These are phyloP conservation scores for Menidia beryllina DNA, from an alignment of 2,113 vertebrate genomes.

Conservation along the genomic window DNA sequence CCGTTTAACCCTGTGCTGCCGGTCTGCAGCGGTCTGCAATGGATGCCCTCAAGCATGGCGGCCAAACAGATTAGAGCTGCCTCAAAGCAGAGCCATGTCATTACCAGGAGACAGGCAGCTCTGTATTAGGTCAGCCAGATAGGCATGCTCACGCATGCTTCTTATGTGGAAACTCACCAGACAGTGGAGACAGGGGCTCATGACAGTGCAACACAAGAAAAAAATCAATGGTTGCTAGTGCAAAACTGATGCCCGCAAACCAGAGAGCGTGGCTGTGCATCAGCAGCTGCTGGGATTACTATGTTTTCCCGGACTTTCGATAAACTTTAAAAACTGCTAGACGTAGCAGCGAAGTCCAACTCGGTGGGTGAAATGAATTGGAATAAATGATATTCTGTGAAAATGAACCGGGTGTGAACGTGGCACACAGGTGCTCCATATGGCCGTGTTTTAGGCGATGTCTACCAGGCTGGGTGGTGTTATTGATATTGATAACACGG, in stretches of 20 bases:
- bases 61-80: conserved; percentile 55
- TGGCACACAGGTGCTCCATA: conserved; percentile 1
- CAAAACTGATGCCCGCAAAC: conserved; percentile 28
- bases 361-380: not conserved
- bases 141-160: not conserved
- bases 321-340: conserved; percentile 13
- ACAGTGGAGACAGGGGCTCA: not conserved
- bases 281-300: conserved; percentile 1
- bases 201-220: conserved; percentile 18
- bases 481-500: conserved; percentile 50
- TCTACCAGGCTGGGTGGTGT: conserved; percentile 11
- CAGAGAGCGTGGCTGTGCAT: conserved; percentile 26
- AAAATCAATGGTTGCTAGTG: conserved; percentile 13
- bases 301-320: conserved; percentile 1
- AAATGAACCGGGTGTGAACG: conserved; percentile 1
- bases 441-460: conserved; percentile 10
- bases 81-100: conserved; percentile 43
- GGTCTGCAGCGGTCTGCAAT: conserved; percentile 24
- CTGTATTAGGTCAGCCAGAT: conserved; percentile 35
- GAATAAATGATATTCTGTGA: not conserved
- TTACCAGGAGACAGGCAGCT: conserved; percentile 52
- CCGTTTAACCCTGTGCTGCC: conserved; percentile 39
- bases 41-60: conserved; percentile 51
- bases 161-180: not conserved
- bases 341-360: not conserved